phyloP scores from a whole-genome alignment of 2,797 vertebrate genomes.

The Halcyon smyrnensis region DNA sequence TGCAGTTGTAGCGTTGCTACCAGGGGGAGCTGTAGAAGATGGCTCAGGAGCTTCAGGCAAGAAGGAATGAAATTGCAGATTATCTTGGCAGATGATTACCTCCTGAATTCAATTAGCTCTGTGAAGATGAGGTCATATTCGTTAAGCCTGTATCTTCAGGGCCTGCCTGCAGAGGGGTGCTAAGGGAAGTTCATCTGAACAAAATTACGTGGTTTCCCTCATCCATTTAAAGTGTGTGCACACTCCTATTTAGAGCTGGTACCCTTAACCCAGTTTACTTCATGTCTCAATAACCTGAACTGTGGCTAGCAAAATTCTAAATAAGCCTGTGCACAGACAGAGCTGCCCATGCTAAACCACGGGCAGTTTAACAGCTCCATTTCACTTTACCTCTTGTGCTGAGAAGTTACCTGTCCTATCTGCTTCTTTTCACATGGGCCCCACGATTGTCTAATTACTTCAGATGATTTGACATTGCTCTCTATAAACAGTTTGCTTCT shows the following conservation, averaged over 20 bases:
- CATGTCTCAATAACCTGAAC: background rate
- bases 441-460: background rate
- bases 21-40: background rate
- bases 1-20: background rate
- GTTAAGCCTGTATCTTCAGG: background rate
- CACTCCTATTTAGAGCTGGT: rapidly evolving
- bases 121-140: background rate
- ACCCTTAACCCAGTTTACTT: background rate
- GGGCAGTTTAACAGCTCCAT: background rate
- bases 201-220: background rate
- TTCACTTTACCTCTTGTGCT: background rate
- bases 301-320: background rate
- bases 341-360: background rate
- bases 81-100: constrained; percentile 18
- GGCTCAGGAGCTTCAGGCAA: constrained; percentile 28
- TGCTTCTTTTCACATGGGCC: background rate
- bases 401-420: background rate
- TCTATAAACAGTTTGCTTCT: background rate
- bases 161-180: background rate
- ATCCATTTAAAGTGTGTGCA: background rate
- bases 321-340: background rate
- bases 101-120: constrained; percentile 32
- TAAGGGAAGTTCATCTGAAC: background rate
- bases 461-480: background rate
- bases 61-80: constrained; percentile 35